Evolutionary conservation across 1,140 invertebrate genomes (phyloP), one percentile per base, ranked within the genome.

Genomic region (Trichomalopsis sarcophagae): DNA sequence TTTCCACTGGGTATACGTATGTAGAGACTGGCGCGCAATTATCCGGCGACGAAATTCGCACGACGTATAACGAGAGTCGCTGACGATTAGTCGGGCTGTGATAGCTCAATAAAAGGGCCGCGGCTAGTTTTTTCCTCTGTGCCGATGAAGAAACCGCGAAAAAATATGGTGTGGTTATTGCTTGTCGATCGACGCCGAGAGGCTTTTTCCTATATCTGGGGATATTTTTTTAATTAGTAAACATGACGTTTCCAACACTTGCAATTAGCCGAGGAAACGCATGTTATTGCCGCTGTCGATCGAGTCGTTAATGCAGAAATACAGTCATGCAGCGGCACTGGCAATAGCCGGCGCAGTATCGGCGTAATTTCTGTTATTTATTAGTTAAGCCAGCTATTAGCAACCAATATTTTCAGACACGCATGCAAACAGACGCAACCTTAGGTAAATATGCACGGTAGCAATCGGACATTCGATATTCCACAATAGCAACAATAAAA

Each of bases 211-310:
- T 33, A 50, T 79, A 27, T 84, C 62, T 62, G n/a, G 75, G 47
- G 17, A 69, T 36, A 50, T 74, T 74, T 85, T 68, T 75, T 85
- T 85, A 76, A 85, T 85, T 76, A 81, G 84, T 66, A 81, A 84
- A 85, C 78, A 85, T 36, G 84, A 68, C 77, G 50, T 36, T 66
- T 85, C 21, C 47, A 68, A 85, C 77, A 66, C 78, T 81, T 85
- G 44, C 62, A 85, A 85, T 85, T 81, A 81, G 78, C n/a, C 1
- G 10, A 5, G n/a, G 14, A 17, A 83, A 71, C 50, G 17, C 1
- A 21, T 6, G 55, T 62, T 62, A 62, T 62, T 62, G 55, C 55
- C 17, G 55, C 55, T 62, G 40, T 21, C 13, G 50, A 55, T 55
- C 50, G 50, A 55, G 50, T 55, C 50, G 50, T 55, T 55, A 21